phyloP scores from a whole-genome alignment of 1,140 invertebrate genomes.

The Himalopsyche phryganea region DNA sequence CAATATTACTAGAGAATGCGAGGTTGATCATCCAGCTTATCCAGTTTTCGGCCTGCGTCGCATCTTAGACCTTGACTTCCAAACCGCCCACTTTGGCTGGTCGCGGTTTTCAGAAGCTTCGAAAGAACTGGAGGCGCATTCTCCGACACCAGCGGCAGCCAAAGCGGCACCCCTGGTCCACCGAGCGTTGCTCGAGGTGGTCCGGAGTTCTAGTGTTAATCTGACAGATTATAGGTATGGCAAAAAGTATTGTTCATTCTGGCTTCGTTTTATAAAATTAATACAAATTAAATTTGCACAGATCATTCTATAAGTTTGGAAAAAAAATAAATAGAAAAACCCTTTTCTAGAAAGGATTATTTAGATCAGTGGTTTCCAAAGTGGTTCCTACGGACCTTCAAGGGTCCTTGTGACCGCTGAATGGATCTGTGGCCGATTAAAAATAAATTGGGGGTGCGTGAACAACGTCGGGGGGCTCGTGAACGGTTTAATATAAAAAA shows the following conservation, averaged over 20 bases:
- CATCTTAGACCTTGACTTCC: constrained; percentile 59
- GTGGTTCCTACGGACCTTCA: too few species aligned
- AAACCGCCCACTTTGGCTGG: constrained; percentile 61
- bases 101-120: constrained; percentile 42
- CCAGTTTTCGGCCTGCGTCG: constrained; percentile 66
- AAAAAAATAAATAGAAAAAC: too few species aligned
- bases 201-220: constrained; percentile 60
- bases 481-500: too few species aligned
- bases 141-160: constrained; percentile 5
- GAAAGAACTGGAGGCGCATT: constrained; percentile 1
- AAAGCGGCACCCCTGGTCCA: constrained; percentile 22
- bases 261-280: neutral
- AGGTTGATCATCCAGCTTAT: constrained; percentile 65
- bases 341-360: too few species aligned
- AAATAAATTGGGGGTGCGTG: too few species aligned
- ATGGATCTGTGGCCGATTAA: too few species aligned
- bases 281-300: too few species aligned
- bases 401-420: too few species aligned
- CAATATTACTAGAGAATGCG: constrained; percentile 70
- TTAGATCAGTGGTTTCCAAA: too few species aligned
- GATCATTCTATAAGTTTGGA: too few species aligned
- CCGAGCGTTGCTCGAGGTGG: constrained; percentile 61
- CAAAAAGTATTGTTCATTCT: neutral
- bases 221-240: constrained; percentile 61
- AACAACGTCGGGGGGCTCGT: too few species aligned